Base-by-base conservation (phyloP, 2,888 invertebrate genomes). In the Dioctria linearis region DNA sequence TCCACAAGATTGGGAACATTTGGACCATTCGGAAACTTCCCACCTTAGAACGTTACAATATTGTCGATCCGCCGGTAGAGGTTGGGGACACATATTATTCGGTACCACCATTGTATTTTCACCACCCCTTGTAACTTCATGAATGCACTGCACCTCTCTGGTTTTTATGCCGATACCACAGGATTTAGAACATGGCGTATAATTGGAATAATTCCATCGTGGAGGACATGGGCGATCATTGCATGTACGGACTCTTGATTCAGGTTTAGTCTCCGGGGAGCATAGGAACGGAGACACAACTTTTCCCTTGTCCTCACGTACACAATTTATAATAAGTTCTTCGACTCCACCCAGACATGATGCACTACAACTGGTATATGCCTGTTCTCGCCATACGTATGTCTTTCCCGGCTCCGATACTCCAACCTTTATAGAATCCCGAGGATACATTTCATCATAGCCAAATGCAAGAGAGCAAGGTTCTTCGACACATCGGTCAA, bases 211-310 rank as follows among this genome's bases (percentile, higher is more conserved):
- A 87, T 96, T 96, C 97, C 97, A 97, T 84, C 96, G 92, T 0
- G 98, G 98, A 2, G 98, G 98, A 86, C 99, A 99, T 0, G 98
- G 96, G 82, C 96, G 94, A 86, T 98, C 98, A 87, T 99, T 99
- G 90, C 98, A 98, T 0, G 96, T 95, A 85, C 95, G 91, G 46
- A 96, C 95, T 82, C 96, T 91, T 71, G 95, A 95, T 87, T 97
- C 96, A 0, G 98, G 98, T 86, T 96, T 95, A 0, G 95, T 94
- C 84, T 95, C 94, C 0, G 95, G 93, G 49, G 95, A 93, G 85
- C 98, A 98, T 87, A 96, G 92, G 86, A 95, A 95, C 0, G 96
- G 96, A 5, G 95, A 95, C 0, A 97, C 96, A 3, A 96, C 94
- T 85, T 95, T 94, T 8, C 95, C 94, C 81, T 95, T 96, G 86